These are phyloP conservation scores for Agrotis clavis DNA, from an alignment of 2,888 invertebrate species.

Conservation along the genomic window DNA sequence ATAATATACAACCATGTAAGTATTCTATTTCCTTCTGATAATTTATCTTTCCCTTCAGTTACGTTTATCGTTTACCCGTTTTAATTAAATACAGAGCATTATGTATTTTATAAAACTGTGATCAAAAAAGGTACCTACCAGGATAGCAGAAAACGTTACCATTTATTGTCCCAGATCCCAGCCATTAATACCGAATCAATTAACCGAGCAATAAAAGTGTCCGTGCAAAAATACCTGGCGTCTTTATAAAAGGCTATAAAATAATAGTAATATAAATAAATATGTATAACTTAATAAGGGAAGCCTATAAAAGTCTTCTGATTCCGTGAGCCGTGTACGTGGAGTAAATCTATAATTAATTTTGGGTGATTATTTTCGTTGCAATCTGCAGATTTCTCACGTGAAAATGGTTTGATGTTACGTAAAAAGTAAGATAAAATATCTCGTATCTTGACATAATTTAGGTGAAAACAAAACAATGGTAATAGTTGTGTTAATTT, in stretches of 20 bases:
- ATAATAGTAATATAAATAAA: constrained; percentile 38
- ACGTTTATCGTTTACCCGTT: constrained; percentile 13
- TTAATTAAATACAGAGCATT: constrained; percentile 25
- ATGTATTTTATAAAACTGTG: not conserved
- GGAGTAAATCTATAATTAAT: constrained; percentile 33
- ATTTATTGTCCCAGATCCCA: constrained; percentile 24
- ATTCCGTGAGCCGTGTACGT: constrained; percentile 16
- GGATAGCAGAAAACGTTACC: constrained; percentile 19
- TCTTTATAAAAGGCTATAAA: constrained; percentile 38
- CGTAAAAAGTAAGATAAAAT: not conserved
- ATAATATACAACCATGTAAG: not conserved
- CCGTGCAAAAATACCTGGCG: constrained; percentile 40
- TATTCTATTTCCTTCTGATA: constrained; percentile 40
- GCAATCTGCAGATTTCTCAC: constrained; percentile 10
- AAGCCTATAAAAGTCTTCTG: constrained; percentile 12
- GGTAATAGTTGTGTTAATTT: not conserved
- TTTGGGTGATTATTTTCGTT: constrained; percentile 35
- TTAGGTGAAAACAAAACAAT: not conserved
- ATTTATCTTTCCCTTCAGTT: constrained; percentile 25
- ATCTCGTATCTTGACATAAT: not conserved
- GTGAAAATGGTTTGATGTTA: constrained; percentile 9
- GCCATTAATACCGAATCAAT: constrained; percentile 42
- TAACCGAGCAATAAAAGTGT: constrained; percentile 37
- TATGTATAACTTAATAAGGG: constrained; percentile 39
- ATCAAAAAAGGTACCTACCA: constrained; percentile 1